Percentiles rank a stretch among this genome's conserved stretches.
phyloP scores from a whole-genome alignment of 2,888 invertebrate genomes.

The Thecophora atra region DNA sequence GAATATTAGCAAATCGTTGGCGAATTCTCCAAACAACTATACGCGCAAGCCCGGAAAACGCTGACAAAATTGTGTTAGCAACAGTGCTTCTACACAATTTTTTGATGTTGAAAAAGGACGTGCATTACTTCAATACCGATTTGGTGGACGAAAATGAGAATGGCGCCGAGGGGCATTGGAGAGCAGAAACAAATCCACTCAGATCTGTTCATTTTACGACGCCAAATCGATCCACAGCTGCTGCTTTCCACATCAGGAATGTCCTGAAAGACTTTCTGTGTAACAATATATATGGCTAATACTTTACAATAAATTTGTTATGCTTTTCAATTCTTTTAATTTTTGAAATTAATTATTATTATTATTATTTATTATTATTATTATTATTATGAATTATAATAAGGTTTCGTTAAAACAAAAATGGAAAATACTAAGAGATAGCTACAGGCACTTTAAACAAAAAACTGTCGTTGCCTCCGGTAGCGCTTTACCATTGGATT shows the following conservation, averaged over 20 bases:
- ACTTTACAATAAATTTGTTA: not conserved
- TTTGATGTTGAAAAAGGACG: slow-evolving; percentile 12
- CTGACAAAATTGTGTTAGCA: too few relatives aligned
- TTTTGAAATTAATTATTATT: slow-evolving; percentile 1
- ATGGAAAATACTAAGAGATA: not conserved
- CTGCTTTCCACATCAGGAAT: slow-evolving; percentile 4
- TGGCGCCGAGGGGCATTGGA: not conserved
- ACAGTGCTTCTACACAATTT: slow-evolving; percentile 13
- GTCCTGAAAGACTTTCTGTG: slow-evolving; percentile 2
- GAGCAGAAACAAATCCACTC: not conserved
- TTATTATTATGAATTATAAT: not conserved
- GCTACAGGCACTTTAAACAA: not conserved
- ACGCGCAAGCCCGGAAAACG: too few relatives aligned
- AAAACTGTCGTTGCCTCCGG: not conserved
- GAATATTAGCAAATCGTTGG: too few relatives aligned
- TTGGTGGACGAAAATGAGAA: not conserved
- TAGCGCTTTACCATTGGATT: not conserved
- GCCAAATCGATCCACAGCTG: slow-evolving; percentile 12
- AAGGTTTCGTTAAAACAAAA: not conserved
- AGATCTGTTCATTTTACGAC: not conserved
- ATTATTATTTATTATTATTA: not conserved
- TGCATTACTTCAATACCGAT: slow-evolving; percentile 7
- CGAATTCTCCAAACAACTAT: too few relatives aligned
- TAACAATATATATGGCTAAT: not conserved
- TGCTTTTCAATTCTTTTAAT: not conserved